A percentile compares a stretch with the other conserved stretches of the same genome.
phyloP scores from a whole-genome alignment of 2,888 invertebrate genomes.

The Caenorhabditis drosophilae region DNA sequence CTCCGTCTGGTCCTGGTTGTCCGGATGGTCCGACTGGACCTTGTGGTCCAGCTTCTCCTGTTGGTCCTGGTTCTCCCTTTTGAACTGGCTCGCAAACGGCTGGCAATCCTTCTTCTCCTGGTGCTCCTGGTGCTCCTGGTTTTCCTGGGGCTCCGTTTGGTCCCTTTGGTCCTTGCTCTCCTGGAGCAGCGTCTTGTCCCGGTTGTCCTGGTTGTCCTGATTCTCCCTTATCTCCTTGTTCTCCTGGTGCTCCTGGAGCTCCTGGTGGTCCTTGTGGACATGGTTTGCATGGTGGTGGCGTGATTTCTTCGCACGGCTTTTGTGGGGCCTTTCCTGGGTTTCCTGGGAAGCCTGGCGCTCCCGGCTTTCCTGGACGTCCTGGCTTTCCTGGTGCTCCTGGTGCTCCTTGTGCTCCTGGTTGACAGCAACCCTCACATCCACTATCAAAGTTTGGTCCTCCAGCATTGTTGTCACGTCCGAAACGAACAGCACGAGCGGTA shows the following conservation, averaged over 20 bases:
- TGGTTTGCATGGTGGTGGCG: slow-evolving; percentile 51
- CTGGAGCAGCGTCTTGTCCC: slow-evolving; percentile 47
- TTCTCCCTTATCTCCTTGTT: slow-evolving; percentile 52
- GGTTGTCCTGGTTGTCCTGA: slow-evolving; percentile 51
- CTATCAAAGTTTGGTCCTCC: slow-evolving; percentile 46
- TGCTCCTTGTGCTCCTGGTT: slow-evolving; percentile 44
- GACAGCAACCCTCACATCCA: slow-evolving; percentile 52
- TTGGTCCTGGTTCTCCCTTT: slow-evolving; percentile 53
- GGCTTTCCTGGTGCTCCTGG: slow-evolving; percentile 43
- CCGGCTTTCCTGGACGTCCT: slow-evolving; percentile 50
- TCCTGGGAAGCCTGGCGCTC: slow-evolving; percentile 60
- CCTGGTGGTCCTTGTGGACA: slow-evolving; percentile 52
- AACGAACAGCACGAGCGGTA: slow-evolving; percentile 49
- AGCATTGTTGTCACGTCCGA: slow-evolving; percentile 32
- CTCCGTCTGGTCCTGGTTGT: slow-evolving; percentile 49
- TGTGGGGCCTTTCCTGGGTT: slow-evolving; percentile 57
- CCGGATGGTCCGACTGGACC: slow-evolving; percentile 56
- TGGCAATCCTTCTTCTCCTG: slow-evolving; percentile 47
- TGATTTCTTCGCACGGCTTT: slow-evolving; percentile 59
- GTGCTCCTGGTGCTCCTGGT: slow-evolving; percentile 53
- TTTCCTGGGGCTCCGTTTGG: slow-evolving; percentile 55
- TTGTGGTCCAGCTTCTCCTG: slow-evolving; percentile 56
- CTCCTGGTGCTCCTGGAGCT: slow-evolving; percentile 56
- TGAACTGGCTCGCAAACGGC: slow-evolving; percentile 49
- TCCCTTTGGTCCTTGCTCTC: slow-evolving; percentile 58